These are phyloP conservation scores for Sinosuthora webbiana DNA, from an alignment of 2,113 vertebrate species.

Conservation along the genomic window DNA sequence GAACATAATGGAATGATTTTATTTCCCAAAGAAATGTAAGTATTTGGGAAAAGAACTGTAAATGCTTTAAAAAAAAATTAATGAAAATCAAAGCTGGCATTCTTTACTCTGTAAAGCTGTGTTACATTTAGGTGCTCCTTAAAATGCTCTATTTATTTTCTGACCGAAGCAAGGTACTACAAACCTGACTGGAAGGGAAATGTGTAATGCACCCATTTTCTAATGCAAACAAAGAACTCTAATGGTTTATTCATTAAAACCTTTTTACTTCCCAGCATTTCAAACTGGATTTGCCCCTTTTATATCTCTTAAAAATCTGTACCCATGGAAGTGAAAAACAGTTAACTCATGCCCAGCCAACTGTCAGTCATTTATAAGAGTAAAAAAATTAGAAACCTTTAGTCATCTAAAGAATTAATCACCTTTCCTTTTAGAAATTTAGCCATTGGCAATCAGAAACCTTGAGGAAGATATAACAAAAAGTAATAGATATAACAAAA, in stretches of 20 bases:
- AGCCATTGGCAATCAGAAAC: background rate
- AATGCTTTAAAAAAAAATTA: background rate
- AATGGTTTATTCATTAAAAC: constrained; percentile 73
- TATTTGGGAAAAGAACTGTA: background rate
- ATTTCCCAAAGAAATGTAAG: background rate
- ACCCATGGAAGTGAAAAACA: background rate
- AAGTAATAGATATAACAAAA: too few species aligned
- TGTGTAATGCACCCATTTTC: constrained; percentile 25
- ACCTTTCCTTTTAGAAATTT: background rate
- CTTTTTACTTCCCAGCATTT: constrained; percentile 24
- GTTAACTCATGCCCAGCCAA: background rate
- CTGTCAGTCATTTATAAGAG: background rate
- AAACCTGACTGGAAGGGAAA: constrained; percentile 41
- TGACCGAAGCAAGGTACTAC: constrained; percentile 23
- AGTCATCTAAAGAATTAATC: background rate
- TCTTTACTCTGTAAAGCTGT: background rate
- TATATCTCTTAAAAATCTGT: constrained; percentile 27
- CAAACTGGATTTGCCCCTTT: constrained; percentile 60
- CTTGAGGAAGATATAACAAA: background rate
- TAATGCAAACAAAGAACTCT: constrained; percentile 52
- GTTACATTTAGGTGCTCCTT: constrained; percentile 9
- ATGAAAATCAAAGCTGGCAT: background rate
- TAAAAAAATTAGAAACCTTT: background rate
- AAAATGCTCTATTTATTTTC: constrained; percentile 46
- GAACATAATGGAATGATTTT: background rate